phyloP scores from a whole-genome alignment of 1,140 invertebrate species.

The Drosophila mayri region DNA sequence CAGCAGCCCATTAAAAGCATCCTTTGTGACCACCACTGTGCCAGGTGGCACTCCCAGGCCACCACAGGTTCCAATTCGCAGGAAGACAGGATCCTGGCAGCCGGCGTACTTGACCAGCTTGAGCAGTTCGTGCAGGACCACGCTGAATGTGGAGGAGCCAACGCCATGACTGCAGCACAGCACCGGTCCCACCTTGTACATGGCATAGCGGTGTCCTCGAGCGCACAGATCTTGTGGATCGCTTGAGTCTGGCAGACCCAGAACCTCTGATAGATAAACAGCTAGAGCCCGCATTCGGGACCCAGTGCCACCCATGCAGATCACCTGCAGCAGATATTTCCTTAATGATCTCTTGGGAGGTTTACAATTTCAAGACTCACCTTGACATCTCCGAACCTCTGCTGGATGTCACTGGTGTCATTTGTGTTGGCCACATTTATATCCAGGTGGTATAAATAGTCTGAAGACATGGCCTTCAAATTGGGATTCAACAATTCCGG shows the following conservation, averaged over 20 bases:
- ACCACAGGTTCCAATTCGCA: conserved; percentile 96
- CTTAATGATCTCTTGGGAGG: rapidly evolving
- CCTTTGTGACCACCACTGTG: conserved; percentile 94
- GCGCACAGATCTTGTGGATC: conserved; percentile 93
- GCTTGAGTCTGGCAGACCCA: conserved; percentile 91
- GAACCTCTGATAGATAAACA: conserved; percentile 92
- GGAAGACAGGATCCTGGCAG: conserved; percentile 94
- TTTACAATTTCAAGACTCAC: conserved; percentile 85
- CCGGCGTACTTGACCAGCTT: conserved; percentile 96
- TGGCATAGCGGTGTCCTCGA: conserved; percentile 91
- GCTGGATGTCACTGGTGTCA: conserved; percentile 90
- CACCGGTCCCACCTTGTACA: conserved; percentile 91
- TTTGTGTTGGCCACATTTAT: conserved; percentile 87
- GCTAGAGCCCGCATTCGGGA: conserved; percentile 97
- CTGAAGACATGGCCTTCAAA: conserved; percentile 90
- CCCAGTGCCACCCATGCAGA: conserved; percentile 98
- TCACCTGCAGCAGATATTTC: conserved; percentile 89
- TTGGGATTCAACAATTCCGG: conserved; percentile 88
- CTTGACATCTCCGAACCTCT: conserved; percentile 95
- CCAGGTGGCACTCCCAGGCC: conserved; percentile 95
- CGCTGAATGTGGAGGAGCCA: conserved; percentile 95
- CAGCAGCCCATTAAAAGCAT: conserved; percentile 93
- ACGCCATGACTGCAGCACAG: conserved; percentile 92
- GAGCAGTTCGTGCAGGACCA: conserved; percentile 95
- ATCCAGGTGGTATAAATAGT: conserved; percentile 94